These are phyloP conservation scores for Clostera curtula DNA, from an alignment of 2,888 invertebrate species.

Conservation along the genomic window DNA sequence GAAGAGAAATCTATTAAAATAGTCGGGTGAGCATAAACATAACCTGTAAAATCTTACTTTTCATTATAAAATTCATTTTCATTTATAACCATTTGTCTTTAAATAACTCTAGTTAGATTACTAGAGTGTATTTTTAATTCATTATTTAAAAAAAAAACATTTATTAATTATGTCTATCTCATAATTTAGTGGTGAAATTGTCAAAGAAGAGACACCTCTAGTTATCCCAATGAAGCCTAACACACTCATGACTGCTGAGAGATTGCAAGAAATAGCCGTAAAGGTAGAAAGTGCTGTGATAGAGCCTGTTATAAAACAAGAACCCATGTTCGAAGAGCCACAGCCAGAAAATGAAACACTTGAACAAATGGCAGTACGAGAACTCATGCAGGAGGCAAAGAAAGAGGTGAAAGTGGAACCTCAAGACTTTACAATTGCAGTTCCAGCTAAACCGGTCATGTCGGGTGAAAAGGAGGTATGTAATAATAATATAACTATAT, in stretches of 20 bases:
- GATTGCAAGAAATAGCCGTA: slow-evolving; percentile 61
- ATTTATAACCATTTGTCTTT: no score
- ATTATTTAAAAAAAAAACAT: no score
- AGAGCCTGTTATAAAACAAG: slow-evolving; percentile 44
- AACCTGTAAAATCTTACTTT: not conserved
- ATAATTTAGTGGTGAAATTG: slow-evolving; percentile 64
- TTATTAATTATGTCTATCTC: not conserved
- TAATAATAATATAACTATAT: no score
- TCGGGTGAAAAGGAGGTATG: slow-evolving; percentile 78
- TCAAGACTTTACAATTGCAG: slow-evolving; percentile 66
- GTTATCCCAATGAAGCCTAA: slow-evolving; percentile 80
- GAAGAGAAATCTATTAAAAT: slow-evolving; percentile 86
- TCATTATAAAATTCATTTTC: no score
- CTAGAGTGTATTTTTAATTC: no score
- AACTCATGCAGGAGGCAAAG: slow-evolving; percentile 78
- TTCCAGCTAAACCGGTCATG: slow-evolving; percentile 71
- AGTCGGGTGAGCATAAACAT: slow-evolving; percentile 70
- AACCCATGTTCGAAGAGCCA: slow-evolving; percentile 32
- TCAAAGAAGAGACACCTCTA: slow-evolving; percentile 71
- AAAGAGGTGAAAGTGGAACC: slow-evolving; percentile 46
- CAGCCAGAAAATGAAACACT: slow-evolving; percentile 40
- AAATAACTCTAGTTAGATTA: no score
- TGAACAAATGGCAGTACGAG: slow-evolving; percentile 84
- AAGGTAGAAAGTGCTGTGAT: slow-evolving; percentile 68
- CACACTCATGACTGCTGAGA: slow-evolving; percentile 69